Evolutionary conservation across 1,140 invertebrate genomes (phyloP).

Genomic region (Zaprionus davidi): DNA sequence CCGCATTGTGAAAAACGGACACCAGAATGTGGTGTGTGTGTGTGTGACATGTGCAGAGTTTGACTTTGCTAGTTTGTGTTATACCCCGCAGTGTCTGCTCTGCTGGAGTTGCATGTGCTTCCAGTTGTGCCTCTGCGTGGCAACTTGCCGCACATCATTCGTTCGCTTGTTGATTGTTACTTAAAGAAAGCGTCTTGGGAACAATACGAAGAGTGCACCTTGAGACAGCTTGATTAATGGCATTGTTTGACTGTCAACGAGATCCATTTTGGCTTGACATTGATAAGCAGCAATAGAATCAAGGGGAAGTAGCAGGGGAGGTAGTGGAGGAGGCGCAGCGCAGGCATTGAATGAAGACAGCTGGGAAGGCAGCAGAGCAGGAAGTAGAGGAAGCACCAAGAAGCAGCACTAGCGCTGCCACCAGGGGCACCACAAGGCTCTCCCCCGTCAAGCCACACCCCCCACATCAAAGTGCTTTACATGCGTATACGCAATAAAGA

Average conservation of each 20-base stretch:
- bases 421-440: background rate
- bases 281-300: slow-evolving; percentile 48
- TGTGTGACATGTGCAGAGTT: slow-evolving; percentile 46
- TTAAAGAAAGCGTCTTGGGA: slow-evolving; percentile 36
- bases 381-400: no score
- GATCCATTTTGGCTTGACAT: slow-evolving; percentile 72
- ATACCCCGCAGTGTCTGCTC: background rate
- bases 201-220: slow-evolving; percentile 50
- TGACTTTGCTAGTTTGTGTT: slow-evolving; percentile 45
- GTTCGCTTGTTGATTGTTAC: background rate
- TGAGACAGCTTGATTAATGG: slow-evolving; percentile 75
- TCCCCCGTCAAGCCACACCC: background rate
- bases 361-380: no score
- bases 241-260: slow-evolving; percentile 72
- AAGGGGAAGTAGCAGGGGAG: background rate
- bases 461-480: slow-evolving; percentile 8
- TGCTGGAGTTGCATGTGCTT: background rate
- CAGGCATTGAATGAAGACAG: no score
- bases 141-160: background rate
- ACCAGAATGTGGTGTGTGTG: slow-evolving; percentile 32
- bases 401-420: no score
- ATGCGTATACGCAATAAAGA: slow-evolving; percentile 35
- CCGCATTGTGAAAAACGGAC: slow-evolving; percentile 38
- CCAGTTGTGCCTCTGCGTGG: background rate
- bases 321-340: background rate